Evolutionary conservation across 2,797 vertebrate genomes (phyloP).

Genomic region (Prunella strophiata): DNA sequence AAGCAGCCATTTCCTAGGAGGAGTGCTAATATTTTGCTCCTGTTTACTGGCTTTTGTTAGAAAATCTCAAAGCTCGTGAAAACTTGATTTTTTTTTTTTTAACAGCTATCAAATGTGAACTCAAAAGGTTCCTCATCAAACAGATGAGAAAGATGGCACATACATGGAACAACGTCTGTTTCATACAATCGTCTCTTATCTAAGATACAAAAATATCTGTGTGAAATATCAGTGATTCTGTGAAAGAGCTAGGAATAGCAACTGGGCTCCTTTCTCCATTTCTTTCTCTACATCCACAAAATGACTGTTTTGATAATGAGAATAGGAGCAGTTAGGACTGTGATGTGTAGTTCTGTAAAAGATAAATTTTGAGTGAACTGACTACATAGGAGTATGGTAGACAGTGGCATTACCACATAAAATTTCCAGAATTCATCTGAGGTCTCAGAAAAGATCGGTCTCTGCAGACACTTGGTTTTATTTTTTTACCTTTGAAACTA

Average conservation of each 20-base stretch:
- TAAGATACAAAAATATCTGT: not conserved
- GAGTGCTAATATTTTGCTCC: not conserved
- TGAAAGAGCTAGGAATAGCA: not conserved
- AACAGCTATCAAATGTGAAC: not conserved
- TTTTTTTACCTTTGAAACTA: not conserved
- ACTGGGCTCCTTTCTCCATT: not conserved
- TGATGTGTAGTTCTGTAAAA: not conserved
- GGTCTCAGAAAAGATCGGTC: fast-evolving
- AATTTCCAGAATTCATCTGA: not conserved
- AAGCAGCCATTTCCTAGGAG: not conserved
- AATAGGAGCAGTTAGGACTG: not conserved
- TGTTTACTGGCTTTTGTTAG: not conserved
- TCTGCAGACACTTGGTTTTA: not conserved
- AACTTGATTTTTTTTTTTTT: not conserved
- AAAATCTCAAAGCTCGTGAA: not conserved
- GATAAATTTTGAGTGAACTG: not conserved
- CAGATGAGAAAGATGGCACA: not conserved
- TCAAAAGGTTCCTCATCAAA: not conserved
- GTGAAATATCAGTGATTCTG: not conserved
- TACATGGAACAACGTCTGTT: not conserved
- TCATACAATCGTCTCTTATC: not conserved
- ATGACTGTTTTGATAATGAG: not conserved
- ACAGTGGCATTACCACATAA: not conserved
- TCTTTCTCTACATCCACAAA: not conserved
- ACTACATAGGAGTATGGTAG: not conserved